phyloP scores from a whole-genome alignment of 2,113 vertebrate genomes.

The Paradoxurus hermaphroditus region DNA sequence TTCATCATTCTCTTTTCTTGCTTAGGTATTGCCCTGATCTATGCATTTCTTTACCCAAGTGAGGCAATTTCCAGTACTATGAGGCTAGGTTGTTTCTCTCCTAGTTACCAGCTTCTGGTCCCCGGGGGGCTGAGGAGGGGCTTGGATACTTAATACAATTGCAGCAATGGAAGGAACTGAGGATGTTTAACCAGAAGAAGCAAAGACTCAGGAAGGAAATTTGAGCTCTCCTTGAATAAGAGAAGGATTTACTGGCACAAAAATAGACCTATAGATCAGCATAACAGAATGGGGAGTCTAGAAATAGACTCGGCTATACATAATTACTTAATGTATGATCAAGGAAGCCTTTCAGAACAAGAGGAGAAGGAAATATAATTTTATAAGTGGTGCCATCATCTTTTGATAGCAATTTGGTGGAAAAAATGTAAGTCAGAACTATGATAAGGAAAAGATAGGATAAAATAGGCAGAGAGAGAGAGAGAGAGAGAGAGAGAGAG shows the following conservation, averaged over 20 bases:
- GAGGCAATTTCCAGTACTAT: background rate
- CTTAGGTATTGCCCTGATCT: background rate
- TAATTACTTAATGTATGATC: slow-evolving; percentile 65
- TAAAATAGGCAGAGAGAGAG: too few species aligned
- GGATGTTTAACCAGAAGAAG: slow-evolving; percentile 9
- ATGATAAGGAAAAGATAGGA: too few species aligned
- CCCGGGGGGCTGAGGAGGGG: background rate
- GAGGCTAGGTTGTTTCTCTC: background rate
- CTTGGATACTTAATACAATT: background rate
- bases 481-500: too few species aligned
- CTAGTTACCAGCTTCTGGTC: background rate
- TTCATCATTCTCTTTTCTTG: background rate
- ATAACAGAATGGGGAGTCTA: slow-evolving; percentile 56
- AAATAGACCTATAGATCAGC: slow-evolving; percentile 71
- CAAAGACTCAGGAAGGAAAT: slow-evolving; percentile 48
- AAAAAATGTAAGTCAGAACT: background rate
- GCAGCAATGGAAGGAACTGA: background rate
- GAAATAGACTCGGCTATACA: slow-evolving; percentile 69
- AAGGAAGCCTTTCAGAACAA: slow-evolving; percentile 48
- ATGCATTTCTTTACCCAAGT: background rate
- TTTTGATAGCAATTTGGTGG: slow-evolving; percentile 19
- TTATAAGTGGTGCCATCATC: slow-evolving; percentile 1
- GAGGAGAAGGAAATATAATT: background rate
- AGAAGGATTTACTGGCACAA: slow-evolving; percentile 52
- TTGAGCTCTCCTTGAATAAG: slow-evolving; percentile 58